phyloP scores from a whole-genome alignment of 2,888 invertebrate genomes.

The Slavum lentiscoides region DNA sequence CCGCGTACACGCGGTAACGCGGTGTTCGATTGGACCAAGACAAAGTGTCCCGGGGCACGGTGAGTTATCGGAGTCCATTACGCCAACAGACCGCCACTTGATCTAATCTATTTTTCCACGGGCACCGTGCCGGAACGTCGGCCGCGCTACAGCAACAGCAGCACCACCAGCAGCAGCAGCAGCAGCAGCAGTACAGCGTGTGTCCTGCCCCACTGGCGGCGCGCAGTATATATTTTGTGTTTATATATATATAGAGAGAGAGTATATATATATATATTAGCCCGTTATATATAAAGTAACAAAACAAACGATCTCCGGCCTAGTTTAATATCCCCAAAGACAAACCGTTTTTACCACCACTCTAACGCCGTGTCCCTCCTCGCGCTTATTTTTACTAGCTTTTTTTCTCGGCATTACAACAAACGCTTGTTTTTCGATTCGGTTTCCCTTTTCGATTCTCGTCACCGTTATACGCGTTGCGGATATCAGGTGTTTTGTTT shows the following conservation, averaged over 20 bases:
- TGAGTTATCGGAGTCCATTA: conserved; percentile 51
- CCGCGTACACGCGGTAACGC: background rate
- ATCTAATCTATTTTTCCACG: conserved; percentile 53
- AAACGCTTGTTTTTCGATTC: background rate
- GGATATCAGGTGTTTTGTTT: conserved; percentile 44
- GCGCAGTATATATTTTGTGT: too few species aligned
- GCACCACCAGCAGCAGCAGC: too few species aligned
- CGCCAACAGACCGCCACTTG: conserved; percentile 51
- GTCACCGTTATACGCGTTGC: background rate
- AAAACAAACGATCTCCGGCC: conserved; percentile 51
- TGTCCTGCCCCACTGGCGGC: too few species aligned
- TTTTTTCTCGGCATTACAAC: too few species aligned
- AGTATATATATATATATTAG: too few species aligned
- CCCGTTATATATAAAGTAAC: background rate
- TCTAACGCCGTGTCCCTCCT: too few species aligned
- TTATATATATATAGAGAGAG: too few species aligned
- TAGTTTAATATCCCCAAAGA: conserved; percentile 52
- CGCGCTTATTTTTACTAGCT: too few species aligned
- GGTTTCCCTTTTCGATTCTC: conserved; percentile 22
- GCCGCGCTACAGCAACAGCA: background rate
- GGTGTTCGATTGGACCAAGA: conserved; percentile 45
- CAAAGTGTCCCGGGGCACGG: conserved; percentile 48
- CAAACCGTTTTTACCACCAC: conserved; percentile 50
- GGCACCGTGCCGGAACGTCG: conserved; percentile 50
- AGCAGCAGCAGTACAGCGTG: too few species aligned